Conservation (phyloP, 2,797 vertebrate genomes). For the Acanthurus leucopareius region DNA sequence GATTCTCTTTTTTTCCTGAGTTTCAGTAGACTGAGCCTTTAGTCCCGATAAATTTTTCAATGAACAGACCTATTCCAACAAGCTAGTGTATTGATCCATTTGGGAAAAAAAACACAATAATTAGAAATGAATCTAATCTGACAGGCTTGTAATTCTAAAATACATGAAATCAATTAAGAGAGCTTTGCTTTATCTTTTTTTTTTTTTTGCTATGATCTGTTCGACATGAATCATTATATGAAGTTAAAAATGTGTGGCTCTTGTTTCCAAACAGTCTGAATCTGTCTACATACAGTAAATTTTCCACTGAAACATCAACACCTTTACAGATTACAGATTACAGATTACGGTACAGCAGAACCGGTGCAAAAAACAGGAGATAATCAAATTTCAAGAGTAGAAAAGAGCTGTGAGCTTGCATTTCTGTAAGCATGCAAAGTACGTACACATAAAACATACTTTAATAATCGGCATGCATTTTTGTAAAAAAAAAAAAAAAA, state of each 20-base stretch:
- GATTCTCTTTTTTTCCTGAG: constrained; percentile 74
- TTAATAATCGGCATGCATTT: constrained; percentile 67
- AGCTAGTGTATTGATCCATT: not conserved
- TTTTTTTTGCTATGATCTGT: not conserved
- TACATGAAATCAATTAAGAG: no score
- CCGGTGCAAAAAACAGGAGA: constrained; percentile 48
- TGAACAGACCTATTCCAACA: not conserved
- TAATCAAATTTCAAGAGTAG: constrained; percentile 16
- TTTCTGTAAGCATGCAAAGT: constrained; percentile 49
- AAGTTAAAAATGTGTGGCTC: not conserved
- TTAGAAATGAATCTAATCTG: no score
- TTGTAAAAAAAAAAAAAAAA: constrained; percentile 29
- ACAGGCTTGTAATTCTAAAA: no score
- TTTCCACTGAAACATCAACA: constrained; percentile 22
- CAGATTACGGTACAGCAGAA: constrained; percentile 62
- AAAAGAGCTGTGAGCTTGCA: constrained; percentile 38
- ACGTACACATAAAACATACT: constrained; percentile 56
- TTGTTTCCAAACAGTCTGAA: constrained; percentile 30
- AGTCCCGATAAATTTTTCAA: constrained; percentile 36
- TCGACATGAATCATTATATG: not conserved
- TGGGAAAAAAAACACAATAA: not conserved
- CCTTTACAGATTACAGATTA: constrained; percentile 40
- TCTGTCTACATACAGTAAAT: constrained; percentile 43
- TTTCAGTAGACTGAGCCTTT: constrained; percentile 59
- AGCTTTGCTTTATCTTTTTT: no score